Base-by-base conservation (phyloP, 1,140 invertebrate genomes). In the Pygmarrhopalites habei region DNA sequence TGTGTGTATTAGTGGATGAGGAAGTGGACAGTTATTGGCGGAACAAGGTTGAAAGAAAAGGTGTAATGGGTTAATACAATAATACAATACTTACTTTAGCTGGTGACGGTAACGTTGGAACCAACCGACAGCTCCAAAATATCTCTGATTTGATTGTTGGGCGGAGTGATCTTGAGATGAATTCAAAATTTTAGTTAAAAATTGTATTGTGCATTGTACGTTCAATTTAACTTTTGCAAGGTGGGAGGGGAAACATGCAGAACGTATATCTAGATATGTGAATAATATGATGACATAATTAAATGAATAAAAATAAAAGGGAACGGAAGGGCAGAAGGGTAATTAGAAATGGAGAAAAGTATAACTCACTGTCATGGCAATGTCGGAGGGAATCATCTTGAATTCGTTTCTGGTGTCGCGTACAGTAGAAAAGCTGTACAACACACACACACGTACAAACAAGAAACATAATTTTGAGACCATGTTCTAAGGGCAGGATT, bases 391-490 rank as follows among this genome's bases (percentile, higher is more conserved):
- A 39, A 35, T 56, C 53, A 19, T 56, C 53, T 39, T 56, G 53
- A 56, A 56, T 56, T 21, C 53, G 53, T 32, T 56, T 56, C 30
- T 56, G 53, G 39, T 56, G 53, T 30, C 53, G 29, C 7, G 53
- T 56, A 39, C 53, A 56, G 35, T 56, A 56, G 35, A 56, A 56
- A 5, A 56, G 51, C 51, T 55, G 47, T n/a, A n/a, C n/a, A n/a
- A n/a, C n/a, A n/a, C n/a, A n/a, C n/a, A n/a, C n/a, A n/a, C 39
- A 12, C 12, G 46, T 10, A 19, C 7, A 49, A 49, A 49, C 12
- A 21, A 49, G 46, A 49, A 7, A 49, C 12, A n/a, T 12, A 41
- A 41, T 41, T 41, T 12, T 41, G 12, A 12, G n/a, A 41, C 39
- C 39, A 41, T n/a, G 12, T 41, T n/a, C n/a, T 41, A 41, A n/a